These are phyloP conservation scores for Sus scrofa DNA, from an alignment of 2,113 vertebrate species.

Conservation along the genomic window DNA sequence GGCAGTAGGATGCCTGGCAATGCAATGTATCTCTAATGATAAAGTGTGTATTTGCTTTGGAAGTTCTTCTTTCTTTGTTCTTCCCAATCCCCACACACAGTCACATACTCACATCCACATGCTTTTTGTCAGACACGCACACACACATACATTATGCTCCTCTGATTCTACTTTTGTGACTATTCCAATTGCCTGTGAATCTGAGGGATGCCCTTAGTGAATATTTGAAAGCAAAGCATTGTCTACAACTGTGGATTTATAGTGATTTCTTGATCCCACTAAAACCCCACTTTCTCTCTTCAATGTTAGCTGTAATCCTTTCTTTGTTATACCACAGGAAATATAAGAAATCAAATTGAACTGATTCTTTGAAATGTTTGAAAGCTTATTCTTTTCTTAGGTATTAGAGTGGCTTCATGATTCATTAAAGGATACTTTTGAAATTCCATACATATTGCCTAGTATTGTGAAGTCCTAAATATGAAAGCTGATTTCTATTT, in stretches of 20 bases:
- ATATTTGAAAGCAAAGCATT: constrained; percentile 40
- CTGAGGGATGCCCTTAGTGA: background rate
- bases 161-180: background rate
- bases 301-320: constrained; percentile 56
- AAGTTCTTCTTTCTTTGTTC: background rate
- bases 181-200: background rate
- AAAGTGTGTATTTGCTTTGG: background rate
- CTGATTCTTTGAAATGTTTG: constrained; percentile 74
- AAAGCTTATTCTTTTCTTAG: constrained; percentile 62
- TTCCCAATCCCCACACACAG: background rate
- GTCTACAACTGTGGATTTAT: background rate
- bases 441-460: constrained; percentile 11
- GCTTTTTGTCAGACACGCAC: background rate
- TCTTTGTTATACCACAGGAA: constrained; percentile 63
- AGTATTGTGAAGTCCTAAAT: constrained; percentile 55
- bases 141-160: background rate
- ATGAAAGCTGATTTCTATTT: constrained; percentile 66
- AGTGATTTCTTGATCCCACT: constrained; percentile 44
- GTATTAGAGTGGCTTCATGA: constrained; percentile 68
- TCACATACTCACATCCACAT: background rate
- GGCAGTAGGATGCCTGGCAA: background rate
- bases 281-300: constrained; percentile 58
- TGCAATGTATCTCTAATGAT: background rate
- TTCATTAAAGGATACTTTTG: constrained; percentile 64
- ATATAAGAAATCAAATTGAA: constrained; percentile 74